Evolutionary conservation across 2,797 vertebrate genomes (phyloP), one percentile per base, ranked within the genome.

Genomic region (Hypotaenidia okinawae): DNA sequence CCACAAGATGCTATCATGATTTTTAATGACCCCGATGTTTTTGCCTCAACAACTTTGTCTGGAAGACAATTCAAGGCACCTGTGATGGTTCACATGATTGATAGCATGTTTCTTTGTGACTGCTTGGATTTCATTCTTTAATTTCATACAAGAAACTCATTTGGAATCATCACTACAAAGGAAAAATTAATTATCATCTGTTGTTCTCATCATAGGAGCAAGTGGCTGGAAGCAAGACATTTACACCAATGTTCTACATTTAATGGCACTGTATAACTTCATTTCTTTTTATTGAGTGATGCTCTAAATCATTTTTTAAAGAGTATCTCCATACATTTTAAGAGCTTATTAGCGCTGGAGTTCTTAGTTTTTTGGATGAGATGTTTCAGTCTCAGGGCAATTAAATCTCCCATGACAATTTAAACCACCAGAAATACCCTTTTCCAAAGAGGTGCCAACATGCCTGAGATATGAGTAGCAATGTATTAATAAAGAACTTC

Each of bases 1-100:
- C 87, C 91, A 94, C 93, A 92, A 94, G 94, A 93, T 93, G 89
- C 91, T 89, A 39, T 85, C 78, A 13, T 59, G 94, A 55, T 80
- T 96, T 92, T 88, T 92, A 96, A 94, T n/a, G 87, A 93, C 92
- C 92, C 16, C 1, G 1, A 66, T 12, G 55, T 52, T 79, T 86
- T 84, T 95, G 68, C 79, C 82, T 88, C 47, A 25, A 43, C 82
- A 68, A n/a, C 45, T 94, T 37, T 73, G 87, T 58, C 64, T 86
- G 74, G 54, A 54, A 75, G 80, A 72, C 32, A 62, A 39, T 37
- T 68, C 54, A 55, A 58, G 84, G 62, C 70, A 87, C 78, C 81
- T 54, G 68, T 30, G 49, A 61, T 47, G 47, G 55, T 64, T 79
- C 76, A 4, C 55, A 4, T n/a, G 72, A 80, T 39, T 39, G 79